These are phyloP conservation scores for Hermetia illucens DNA, from an alignment of 1,140 invertebrate genomes.

Conservation along the genomic window DNA sequence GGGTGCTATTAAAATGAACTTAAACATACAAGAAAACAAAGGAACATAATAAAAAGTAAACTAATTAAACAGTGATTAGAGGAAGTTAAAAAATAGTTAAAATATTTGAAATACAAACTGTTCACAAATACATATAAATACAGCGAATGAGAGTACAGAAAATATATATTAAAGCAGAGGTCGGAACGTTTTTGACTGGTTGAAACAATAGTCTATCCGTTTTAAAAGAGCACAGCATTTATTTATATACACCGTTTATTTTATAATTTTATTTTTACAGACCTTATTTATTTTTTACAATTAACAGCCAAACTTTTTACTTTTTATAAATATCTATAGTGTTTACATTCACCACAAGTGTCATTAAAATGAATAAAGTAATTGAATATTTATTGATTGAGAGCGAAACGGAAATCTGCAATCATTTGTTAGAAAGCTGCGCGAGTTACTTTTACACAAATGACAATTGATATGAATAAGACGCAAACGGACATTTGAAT, in stretches of 20 bases:
- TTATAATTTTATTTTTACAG: not conserved
- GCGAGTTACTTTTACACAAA: no score
- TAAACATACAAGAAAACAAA: not conserved
- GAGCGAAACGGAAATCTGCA: no score
- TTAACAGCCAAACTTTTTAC: no score
- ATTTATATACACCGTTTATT: constrained; percentile 1
- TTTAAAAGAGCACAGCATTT: constrained; percentile 3
- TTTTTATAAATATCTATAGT: not conserved
- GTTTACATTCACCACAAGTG: constrained; percentile 8
- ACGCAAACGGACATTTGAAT: constrained; percentile 1
- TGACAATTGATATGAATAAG: not conserved
- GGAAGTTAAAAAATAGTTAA: not conserved
- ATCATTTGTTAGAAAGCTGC: no score
- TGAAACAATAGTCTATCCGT: constrained; percentile 4
- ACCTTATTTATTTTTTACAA: not conserved
- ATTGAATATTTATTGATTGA: no score
- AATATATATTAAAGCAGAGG: constrained; percentile 12
- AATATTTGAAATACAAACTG: constrained; percentile 2
- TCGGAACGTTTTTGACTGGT: constrained; percentile 33
- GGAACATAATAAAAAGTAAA: constrained; percentile 1
- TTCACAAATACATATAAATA: constrained; percentile 4
- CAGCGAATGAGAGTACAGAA: constrained; percentile 4
- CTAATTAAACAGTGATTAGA: constrained; percentile 11
- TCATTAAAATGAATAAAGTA: constrained; percentile 6
- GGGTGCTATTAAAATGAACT: constrained; percentile 16